phyloP scores from a whole-genome alignment of 2,888 invertebrate genomes.

The Caenorhabditis plicata region DNA sequence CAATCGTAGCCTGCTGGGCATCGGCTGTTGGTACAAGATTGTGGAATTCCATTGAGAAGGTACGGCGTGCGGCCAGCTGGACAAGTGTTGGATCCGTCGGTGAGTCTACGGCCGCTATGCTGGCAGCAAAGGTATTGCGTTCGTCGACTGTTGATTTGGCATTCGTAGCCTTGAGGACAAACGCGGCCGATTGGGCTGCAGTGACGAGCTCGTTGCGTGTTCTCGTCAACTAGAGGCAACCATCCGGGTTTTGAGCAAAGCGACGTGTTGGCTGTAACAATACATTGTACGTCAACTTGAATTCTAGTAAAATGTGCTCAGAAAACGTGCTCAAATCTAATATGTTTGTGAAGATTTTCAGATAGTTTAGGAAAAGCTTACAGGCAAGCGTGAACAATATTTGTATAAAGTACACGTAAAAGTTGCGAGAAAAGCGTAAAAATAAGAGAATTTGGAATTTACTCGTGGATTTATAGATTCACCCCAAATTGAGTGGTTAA shows the following conservation, averaged over 20 bases:
- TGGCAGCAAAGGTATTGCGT: slow-evolving; percentile 52
- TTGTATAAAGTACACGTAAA: no score
- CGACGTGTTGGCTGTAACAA: slow-evolving; percentile 1
- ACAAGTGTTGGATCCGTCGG: slow-evolving; percentile 18
- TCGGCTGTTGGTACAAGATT: slow-evolving; percentile 40
- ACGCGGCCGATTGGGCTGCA: slow-evolving; percentile 35
- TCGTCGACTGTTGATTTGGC: slow-evolving; percentile 44
- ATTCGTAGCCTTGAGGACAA: slow-evolving; percentile 32
- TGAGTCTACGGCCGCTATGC: slow-evolving; percentile 2
- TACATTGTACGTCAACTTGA: no score
- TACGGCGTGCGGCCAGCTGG: slow-evolving; percentile 46
- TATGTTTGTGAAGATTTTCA: no score
- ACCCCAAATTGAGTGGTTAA: no score
- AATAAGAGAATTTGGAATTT: no score
- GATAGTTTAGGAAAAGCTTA: no score
- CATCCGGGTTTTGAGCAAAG: slow-evolving; percentile 44
- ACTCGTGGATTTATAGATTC: no score
- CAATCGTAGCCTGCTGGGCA: slow-evolving; percentile 52
- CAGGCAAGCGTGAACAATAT: no score
- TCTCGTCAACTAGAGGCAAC: slow-evolving; percentile 33
- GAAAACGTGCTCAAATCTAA: no score
- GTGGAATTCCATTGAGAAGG: slow-evolving; percentile 48
- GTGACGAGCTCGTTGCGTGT: slow-evolving; percentile 32
- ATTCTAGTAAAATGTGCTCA: no score
- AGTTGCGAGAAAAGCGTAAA: no score